Evolutionary conservation across 1,140 invertebrate species (phyloP), one percentile per base, ranked within the genome.

Genomic region (Popillia japonica): DNA sequence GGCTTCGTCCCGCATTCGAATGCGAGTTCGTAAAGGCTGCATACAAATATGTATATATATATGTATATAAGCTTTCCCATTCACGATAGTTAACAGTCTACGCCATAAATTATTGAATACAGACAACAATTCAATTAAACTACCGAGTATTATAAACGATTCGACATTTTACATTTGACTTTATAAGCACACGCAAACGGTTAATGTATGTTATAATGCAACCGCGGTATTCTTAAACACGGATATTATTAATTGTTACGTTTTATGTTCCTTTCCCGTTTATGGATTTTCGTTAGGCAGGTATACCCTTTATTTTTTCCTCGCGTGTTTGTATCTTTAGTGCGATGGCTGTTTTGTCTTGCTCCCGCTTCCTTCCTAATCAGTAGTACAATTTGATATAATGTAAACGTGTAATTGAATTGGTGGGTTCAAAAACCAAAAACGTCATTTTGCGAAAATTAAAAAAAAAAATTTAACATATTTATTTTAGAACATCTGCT

Each of bases 91-190:
- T 42, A 74, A 74, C 72, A 22, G 41, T 27, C 23, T 34, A 40
- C 11, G 27, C 72, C 72, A 42, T 74, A 74, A 41, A 74, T 74
- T 74, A 74, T 74, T 22, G 72, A 34, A 20, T 44, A 34, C 27
- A 74, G n/a, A 74, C 34, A 74, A 42, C 72, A 74, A 74, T 74
- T 74, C 40, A 74, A 74, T 74, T 74, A 74, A 74, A 74, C 40
- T 34, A 40, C 17, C 72, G 40, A 41, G 72, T 22, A 74, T 41
- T 74, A 41, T 74, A 74, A 74, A 74, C 41, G 72, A 74, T 74
- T 44, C 40, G 72, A 74, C 27, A 44, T 74, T 74, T 74, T 41
- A 74, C 40, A 74, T 74, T 41, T 74, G 27, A 23, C 61, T 74
- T 42, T 42, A 74, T 74, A 74, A 44, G 17, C 41, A 34, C 72